Conservation (phyloP, 2,888 invertebrate species). For the Mesorhabditis spiculigera region DNA sequence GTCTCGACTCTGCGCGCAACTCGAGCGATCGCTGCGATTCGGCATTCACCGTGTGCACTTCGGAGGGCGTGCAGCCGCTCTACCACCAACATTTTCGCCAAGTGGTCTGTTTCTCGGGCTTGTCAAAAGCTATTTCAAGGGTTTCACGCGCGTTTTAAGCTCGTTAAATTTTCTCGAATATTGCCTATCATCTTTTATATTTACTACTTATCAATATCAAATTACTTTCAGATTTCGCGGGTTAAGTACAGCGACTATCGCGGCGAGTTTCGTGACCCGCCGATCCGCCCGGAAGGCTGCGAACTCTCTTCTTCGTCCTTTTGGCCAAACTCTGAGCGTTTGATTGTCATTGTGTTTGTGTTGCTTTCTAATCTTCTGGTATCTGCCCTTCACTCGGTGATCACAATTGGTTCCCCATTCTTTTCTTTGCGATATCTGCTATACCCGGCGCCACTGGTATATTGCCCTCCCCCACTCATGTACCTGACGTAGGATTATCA, state of each 20-base stretch:
- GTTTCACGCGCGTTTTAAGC: background rate
- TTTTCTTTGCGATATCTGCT: too few relatives aligned
- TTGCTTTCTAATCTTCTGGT: too few relatives aligned
- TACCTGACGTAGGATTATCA: too few relatives aligned
- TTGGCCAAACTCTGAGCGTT: background rate
- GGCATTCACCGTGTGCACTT: background rate
- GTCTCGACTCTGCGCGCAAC: background rate
- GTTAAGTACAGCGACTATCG: slow-evolving; percentile 29
- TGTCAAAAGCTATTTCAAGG: background rate
- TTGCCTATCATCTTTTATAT: background rate
- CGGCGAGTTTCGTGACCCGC: slow-evolving; percentile 27
- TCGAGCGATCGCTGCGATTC: background rate
- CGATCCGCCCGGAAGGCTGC: slow-evolving; percentile 19
- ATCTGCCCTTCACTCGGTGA: too few relatives aligned
- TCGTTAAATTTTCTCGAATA: slow-evolving; percentile 3
- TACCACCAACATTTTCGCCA: background rate
- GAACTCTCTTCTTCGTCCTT: background rate
- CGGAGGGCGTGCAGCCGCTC: background rate
- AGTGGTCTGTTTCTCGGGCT: background rate
- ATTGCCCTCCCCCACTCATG: too few relatives aligned
- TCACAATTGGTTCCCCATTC: too few relatives aligned
- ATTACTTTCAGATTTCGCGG: slow-evolving; percentile 21
- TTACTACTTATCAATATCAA: background rate
- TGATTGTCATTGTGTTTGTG: background rate
- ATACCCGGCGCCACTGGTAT: too few relatives aligned